A percentile compares a stretch with the other conserved stretches of the same genome.
These are phyloP conservation scores for Bufo bufo DNA, from an alignment of 2,113 vertebrate genomes.

Conservation along the genomic window DNA sequence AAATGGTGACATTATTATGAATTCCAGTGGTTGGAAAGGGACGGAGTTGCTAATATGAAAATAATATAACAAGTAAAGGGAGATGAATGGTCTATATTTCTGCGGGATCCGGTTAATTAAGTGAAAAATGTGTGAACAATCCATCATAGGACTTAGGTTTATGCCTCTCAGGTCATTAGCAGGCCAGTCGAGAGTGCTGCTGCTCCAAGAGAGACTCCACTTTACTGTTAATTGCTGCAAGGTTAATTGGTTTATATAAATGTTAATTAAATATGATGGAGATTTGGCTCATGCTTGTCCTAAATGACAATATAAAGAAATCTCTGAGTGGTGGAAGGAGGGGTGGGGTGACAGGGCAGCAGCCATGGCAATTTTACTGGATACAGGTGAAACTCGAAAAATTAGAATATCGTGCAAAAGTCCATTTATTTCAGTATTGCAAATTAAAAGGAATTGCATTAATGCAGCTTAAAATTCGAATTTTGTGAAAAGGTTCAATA, in stretches of 20 bases:
- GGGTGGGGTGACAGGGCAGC: background rate
- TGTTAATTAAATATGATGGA: conserved; percentile 45
- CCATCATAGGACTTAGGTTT: conserved; percentile 7
- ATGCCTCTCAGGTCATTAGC: conserved; percentile 1
- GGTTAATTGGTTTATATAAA: conserved; percentile 44
- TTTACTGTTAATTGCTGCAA: conserved; percentile 32
- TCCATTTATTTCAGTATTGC: no score
- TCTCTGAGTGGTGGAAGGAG: background rate
- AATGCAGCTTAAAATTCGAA: no score
- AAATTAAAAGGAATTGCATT: no score
- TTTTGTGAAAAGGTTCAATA: no score
- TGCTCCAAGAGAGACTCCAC: background rate
- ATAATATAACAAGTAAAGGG: conserved; percentile 8
- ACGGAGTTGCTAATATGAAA: conserved; percentile 1
- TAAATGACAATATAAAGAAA: background rate
- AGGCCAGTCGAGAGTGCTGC: background rate
- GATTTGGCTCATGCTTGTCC: background rate
- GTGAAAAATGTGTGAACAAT: background rate
- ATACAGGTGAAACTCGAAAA: background rate
- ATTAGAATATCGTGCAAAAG: no score
- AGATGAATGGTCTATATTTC: conserved; percentile 25
- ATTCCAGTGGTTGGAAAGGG: background rate
- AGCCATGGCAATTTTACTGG: background rate
- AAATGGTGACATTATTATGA: conserved; percentile 14
- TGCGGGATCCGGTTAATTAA: conserved; percentile 27